A percentile compares a stretch with the other conserved stretches of the same genome.
Conservation (phyloP, 92 coral and sea anemone species). For the Porites divaricata region DNA sequence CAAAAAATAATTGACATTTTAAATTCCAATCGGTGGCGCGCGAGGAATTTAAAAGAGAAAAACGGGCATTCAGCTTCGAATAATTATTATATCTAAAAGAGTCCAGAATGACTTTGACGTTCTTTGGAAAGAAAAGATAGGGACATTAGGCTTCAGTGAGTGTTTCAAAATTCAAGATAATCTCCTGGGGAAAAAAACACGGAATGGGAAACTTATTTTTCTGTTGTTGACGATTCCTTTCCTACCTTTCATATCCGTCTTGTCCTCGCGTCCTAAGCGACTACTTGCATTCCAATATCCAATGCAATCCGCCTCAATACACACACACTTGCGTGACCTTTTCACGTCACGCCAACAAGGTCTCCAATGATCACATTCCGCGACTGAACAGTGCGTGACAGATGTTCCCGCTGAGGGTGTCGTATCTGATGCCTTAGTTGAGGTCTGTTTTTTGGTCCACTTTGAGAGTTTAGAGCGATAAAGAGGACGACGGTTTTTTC, state of each 20-base stretch:
- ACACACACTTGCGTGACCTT: background rate
- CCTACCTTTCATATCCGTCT: slow-evolving; percentile 13
- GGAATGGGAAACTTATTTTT: background rate
- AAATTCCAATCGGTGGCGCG: too few relatives aligned
- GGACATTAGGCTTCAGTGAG: too few relatives aligned
- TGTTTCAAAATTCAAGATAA: background rate
- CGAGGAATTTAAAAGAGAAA: too few relatives aligned
- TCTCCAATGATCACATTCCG: slow-evolving; percentile 13
- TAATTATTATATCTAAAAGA: too few relatives aligned
- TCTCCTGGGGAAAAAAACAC: background rate
- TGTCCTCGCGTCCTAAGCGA: background rate
- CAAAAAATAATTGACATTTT: too few relatives aligned
- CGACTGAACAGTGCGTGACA: slow-evolving; percentile 12
- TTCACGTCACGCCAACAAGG: slow-evolving; percentile 21
- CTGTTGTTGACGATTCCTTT: too few relatives aligned
- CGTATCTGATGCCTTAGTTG: background rate
- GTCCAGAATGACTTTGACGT: too few relatives aligned
- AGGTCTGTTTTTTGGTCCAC: background rate
- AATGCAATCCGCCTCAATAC: slow-evolving; percentile 8
- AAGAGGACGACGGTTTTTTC: background rate
- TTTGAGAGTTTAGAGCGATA: background rate
- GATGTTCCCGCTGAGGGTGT: background rate
- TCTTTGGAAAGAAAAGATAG: too few relatives aligned
- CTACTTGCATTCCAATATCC: background rate
- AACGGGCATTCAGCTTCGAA: too few relatives aligned